These are phyloP conservation scores for Palaemon carinicauda DNA, from an alignment of 1,140 invertebrate species.

Conservation along the genomic window DNA sequence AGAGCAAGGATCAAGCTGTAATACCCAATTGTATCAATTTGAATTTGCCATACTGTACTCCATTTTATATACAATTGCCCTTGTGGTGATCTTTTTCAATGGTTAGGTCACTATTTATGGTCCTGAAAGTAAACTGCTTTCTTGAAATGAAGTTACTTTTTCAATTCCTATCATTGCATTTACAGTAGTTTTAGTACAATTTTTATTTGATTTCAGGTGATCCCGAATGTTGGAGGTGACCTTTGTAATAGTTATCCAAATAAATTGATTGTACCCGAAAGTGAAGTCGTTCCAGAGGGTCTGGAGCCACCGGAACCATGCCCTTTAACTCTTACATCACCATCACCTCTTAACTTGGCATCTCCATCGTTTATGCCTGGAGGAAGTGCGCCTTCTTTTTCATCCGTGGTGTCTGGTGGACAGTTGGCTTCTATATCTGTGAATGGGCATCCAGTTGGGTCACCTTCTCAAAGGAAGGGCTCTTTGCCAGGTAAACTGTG, in stretches of 20 bases:
- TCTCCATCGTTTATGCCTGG: slow-evolving; percentile 39
- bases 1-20: too few species aligned
- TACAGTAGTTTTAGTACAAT: background rate
- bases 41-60: too few species aligned
- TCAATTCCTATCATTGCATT: background rate
- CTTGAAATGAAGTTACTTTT: too few species aligned
- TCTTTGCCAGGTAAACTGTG: background rate
- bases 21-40: too few species aligned
- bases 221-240: slow-evolving; percentile 76
- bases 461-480: background rate
- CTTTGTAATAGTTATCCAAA: slow-evolving; percentile 80
- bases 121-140: background rate
- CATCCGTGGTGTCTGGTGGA: slow-evolving; percentile 72
- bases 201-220: slow-evolving; percentile 63
- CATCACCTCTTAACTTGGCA: slow-evolving; percentile 15
- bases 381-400: slow-evolving; percentile 62
- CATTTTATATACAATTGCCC: too few species aligned
- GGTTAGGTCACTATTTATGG: background rate
- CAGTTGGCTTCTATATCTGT: slow-evolving; percentile 66
- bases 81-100: background rate
- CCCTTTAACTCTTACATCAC: slow-evolving; percentile 16
- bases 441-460: background rate
- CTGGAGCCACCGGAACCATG: background rate
- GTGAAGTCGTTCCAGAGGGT: slow-evolving; percentile 68
- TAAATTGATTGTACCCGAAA: slow-evolving; percentile 76